These are phyloP conservation scores for Pteronotus mesoamericanus DNA, from an alignment of 2,797 vertebrate species.

Conservation along the genomic window DNA sequence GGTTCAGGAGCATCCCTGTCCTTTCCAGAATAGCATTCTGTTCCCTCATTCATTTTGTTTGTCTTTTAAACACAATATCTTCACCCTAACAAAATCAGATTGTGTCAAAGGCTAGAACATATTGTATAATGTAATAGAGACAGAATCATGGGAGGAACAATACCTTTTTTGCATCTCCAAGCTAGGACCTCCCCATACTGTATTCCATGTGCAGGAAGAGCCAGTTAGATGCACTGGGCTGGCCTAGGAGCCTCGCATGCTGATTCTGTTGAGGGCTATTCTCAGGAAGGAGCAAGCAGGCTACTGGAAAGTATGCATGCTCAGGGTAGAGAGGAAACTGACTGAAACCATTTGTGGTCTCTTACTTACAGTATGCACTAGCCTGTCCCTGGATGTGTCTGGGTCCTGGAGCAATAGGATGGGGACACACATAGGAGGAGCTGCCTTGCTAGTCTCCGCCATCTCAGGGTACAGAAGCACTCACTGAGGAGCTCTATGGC, in stretches of 20 bases:
- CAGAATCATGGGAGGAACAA: background rate
- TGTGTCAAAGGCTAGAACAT: background rate
- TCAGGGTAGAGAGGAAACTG: background rate
- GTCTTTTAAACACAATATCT: background rate
- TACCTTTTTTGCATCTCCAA: background rate
- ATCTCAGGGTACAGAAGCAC: no score
- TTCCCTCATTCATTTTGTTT: background rate
- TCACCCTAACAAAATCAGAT: background rate
- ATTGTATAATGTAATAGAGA: background rate
- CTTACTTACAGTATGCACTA: background rate
- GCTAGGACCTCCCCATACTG: background rate
- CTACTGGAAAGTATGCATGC: background rate
- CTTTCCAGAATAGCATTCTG: background rate
- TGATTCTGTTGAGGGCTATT: background rate
- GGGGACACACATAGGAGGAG: background rate
- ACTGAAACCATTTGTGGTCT: background rate
- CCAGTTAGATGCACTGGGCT: background rate
- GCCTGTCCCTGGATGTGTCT: background rate
- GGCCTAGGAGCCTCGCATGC: background rate
- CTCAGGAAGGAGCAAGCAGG: background rate
- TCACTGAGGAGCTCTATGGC: background rate
- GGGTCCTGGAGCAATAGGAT: background rate
- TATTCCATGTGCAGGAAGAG: background rate
- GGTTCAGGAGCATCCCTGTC: background rate
- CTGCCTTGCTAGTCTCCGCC: background rate